Evolutionary conservation across 1,140 invertebrate genomes (phyloP).

Genomic region (Zeugodacus cucurbitae): DNA sequence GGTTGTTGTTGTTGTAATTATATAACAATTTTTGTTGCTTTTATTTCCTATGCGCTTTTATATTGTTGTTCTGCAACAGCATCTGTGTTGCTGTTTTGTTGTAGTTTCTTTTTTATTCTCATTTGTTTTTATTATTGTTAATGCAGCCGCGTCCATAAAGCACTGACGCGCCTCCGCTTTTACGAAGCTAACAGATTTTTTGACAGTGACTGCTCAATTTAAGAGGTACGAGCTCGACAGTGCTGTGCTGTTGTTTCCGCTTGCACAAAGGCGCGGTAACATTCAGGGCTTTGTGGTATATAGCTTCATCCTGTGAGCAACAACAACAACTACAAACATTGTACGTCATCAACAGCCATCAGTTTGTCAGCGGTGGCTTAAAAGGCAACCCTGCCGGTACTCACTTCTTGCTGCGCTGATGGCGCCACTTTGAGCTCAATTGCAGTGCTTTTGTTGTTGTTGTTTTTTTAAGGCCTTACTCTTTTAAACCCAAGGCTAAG

Average conservation of each 20-base stretch:
- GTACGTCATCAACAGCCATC: neutral
- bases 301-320: neutral
- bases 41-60: neutral
- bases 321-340: neutral
- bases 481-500: neutral
- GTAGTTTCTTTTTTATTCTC: neutral
- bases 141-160: constrained; percentile 9
- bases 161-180: constrained; percentile 5
- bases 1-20: neutral
- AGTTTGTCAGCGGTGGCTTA: constrained; percentile 31
- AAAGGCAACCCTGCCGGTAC: neutral
- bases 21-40: neutral
- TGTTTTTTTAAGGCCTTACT: neutral
- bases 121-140: neutral
- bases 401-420: neutral
- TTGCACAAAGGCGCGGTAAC: neutral
- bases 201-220: constrained; percentile 43
- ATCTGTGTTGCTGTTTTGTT: neutral
- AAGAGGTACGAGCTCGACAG: neutral
- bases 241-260: neutral
- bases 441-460: neutral
- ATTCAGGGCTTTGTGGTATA: neutral
- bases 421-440: constrained; percentile 3
- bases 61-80: neutral
- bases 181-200: constrained; percentile 40